Evolutionary conservation across 2,797 vertebrate species (phyloP).

Genomic region (Psittacula echo): DNA sequence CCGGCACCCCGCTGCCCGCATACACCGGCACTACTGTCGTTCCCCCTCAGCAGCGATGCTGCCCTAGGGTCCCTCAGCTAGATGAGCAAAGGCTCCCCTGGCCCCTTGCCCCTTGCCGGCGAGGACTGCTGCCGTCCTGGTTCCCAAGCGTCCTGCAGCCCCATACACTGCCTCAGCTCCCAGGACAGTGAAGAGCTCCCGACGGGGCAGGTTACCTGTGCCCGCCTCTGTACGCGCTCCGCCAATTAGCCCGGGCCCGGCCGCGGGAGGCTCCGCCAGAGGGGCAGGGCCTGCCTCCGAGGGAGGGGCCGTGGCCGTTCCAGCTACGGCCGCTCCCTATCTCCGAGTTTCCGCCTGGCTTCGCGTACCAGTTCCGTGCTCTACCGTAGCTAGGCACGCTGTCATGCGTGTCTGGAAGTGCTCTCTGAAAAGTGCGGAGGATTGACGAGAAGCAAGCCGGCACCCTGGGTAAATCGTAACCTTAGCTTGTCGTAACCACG

Average conservation of each 20-base stretch:
- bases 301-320: neutral
- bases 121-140: neutral
- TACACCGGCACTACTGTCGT: neutral
- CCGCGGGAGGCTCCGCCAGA: neutral
- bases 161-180: neutral
- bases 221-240: constrained; percentile 28
- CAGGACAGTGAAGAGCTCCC: neutral
- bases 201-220: neutral
- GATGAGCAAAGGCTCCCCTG: neutral
- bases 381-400: rapidly evolving
- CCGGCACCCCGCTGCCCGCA: neutral
- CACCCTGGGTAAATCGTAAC: rapidly evolving
- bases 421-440: neutral
- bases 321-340: neutral
- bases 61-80: no score
- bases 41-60: neutral
- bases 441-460: no score
- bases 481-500: rapidly evolving
- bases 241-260: neutral
- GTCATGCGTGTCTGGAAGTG: rapidly evolving
- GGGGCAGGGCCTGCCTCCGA: neutral
- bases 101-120: neutral
- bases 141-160: neutral
- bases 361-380: neutral
- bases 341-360: no score